Evolutionary conservation across 2,113 vertebrate genomes (phyloP).

Genomic region (Pangasianodon gigas): DNA sequence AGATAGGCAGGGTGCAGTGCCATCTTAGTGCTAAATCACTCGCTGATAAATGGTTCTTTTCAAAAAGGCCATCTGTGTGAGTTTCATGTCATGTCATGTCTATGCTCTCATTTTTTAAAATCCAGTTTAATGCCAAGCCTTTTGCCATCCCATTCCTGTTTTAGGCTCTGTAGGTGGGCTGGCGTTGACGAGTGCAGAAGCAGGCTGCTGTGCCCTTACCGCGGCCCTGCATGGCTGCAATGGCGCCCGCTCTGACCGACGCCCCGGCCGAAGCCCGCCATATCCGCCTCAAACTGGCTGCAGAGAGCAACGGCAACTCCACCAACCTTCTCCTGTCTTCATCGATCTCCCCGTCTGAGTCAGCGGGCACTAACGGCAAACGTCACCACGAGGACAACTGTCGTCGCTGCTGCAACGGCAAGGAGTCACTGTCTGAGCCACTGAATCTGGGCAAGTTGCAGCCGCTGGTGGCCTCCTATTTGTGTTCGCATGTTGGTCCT

Average conservation of each 20-base stretch:
- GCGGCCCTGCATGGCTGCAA: conserved; percentile 99
- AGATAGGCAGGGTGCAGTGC: background rate
- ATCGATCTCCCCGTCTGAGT: conserved; percentile 85
- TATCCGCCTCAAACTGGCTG: conserved; percentile 99
- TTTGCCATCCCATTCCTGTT: conserved; percentile 38
- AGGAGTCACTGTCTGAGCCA: conserved; percentile 62
- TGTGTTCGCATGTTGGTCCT: conserved; percentile 92
- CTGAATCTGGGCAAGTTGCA: conserved; percentile 85
- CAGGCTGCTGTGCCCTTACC: conserved; percentile 90
- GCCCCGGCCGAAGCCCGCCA: conserved; percentile 99
- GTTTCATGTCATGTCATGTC: background rate
- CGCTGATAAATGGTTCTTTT: background rate
- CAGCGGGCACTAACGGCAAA: conserved; percentile 80
- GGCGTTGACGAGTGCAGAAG: conserved; percentile 84
- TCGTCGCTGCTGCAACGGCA: conserved; percentile 55
- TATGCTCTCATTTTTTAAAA: background rate
- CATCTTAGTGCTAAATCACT: background rate
- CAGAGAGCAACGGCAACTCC: conserved; percentile 94
- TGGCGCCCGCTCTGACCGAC: conserved; percentile 99
- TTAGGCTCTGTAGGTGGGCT: conserved; percentile 85
- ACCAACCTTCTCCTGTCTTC: conserved; percentile 89
- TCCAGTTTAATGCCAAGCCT: background rate
- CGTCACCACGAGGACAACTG: conserved; percentile 75
- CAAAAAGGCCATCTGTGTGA: background rate
- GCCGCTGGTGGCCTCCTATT: conserved; percentile 90